Evolutionary conservation across 1,140 invertebrate species (phyloP).

Genomic region (Cataglyphis hispanica): DNA sequence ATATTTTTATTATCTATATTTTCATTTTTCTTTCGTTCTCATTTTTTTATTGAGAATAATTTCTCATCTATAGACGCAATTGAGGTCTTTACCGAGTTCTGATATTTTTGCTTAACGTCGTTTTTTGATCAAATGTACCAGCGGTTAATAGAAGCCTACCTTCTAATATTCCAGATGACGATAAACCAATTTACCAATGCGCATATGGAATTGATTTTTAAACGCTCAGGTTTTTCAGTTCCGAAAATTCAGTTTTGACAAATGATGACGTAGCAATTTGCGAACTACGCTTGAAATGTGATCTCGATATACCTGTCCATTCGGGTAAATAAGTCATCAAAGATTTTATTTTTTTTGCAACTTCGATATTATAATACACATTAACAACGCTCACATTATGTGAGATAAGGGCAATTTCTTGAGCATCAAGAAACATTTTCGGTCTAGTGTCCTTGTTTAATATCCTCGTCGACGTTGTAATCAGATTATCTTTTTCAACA

Average conservation of each 20-base stretch:
- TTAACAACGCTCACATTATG: not conserved
- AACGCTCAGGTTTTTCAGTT: not conserved
- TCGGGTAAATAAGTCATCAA: not conserved
- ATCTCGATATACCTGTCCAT: not conserved
- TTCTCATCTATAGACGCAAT: conserved; percentile 21
- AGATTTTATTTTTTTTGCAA: conserved; percentile 2
- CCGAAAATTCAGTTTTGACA: conserved; percentile 2
- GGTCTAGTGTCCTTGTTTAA: not conserved
- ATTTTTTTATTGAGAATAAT: conserved; percentile 19
- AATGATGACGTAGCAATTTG: not conserved
- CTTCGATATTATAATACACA: not conserved
- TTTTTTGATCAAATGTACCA: not conserved
- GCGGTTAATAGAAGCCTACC: not conserved
- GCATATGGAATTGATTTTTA: not conserved
- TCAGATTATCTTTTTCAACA: not conserved
- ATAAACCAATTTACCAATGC: not conserved
- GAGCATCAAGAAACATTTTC: not conserved
- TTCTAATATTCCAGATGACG: not conserved
- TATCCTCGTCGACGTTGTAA: not conserved
- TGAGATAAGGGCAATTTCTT: not conserved
- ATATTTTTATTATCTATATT: no score
- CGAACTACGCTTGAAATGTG: not conserved
- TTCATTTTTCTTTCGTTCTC: not conserved
- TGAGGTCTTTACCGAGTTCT: conserved; percentile 39
- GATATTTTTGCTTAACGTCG: conserved; percentile 29